Evolutionary conservation across 92 coral and sea anemone species (phyloP).

Genomic region (Epizoanthus fatuus): DNA sequence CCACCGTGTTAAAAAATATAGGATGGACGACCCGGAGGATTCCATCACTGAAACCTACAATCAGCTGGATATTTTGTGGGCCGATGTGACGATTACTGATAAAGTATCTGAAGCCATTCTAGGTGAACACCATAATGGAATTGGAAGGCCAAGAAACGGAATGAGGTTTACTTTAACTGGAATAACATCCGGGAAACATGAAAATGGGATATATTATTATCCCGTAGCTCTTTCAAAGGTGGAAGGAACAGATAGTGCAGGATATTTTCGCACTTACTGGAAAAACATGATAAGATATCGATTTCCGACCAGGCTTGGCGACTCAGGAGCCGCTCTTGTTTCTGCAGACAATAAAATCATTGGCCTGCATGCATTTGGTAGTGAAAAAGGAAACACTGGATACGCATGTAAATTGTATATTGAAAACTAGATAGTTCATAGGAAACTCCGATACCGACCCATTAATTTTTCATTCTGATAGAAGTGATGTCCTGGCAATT

Average conservation of each 20-base stretch:
- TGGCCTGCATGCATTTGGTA: background rate
- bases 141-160: background rate
- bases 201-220: background rate
- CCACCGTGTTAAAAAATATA: background rate
- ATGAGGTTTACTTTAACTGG: background rate
- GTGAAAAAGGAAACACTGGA: background rate
- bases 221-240: background rate
- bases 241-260: background rate
- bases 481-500: no score
- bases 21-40: background rate
- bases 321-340: background rate
- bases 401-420: background rate
- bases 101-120: background rate
- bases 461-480: no score
- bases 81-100: background rate
- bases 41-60: background rate
- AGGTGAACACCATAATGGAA: background rate
- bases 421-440: background rate
- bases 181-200: background rate
- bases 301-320: background rate
- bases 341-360: background rate
- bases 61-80: conserved; percentile 10
- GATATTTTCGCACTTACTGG: background rate
- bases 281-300: background rate
- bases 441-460: no score